A percentile compares a stretch with the other conserved stretches of the same genome.
Evolutionary conservation across 2,113 vertebrate genomes (phyloP).

Genomic region (Meles meles): DNA sequence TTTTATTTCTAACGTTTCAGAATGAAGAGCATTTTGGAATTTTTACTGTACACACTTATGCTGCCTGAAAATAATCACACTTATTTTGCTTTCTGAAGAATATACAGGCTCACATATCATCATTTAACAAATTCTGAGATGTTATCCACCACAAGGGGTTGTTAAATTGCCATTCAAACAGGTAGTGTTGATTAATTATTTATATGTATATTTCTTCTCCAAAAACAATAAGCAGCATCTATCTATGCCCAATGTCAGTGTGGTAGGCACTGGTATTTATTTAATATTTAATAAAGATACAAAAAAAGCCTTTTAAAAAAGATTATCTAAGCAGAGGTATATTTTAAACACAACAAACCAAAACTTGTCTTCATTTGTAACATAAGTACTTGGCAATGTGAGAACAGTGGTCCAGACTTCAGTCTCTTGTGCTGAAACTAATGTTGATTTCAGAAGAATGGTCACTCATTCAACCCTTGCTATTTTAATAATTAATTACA

Average conservation of each 20-base stretch:
- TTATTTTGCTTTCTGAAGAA: neutral
- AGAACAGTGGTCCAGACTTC: neutral
- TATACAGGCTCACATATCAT: neutral
- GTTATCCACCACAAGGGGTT: neutral
- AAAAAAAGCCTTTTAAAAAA: neutral
- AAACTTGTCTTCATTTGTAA: neutral
- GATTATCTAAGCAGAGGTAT: neutral
- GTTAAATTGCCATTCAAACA: neutral
- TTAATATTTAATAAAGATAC: neutral
- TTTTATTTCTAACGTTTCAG: neutral
- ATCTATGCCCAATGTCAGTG: neutral
- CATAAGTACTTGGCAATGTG: neutral
- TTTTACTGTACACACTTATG: neutral
- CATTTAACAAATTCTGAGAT: neutral
- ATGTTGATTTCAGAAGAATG: neutral
- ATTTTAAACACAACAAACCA: neutral
- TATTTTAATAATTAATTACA: neutral
- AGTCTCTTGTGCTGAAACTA: neutral
- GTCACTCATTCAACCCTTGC: neutral
- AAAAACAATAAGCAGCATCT: neutral
- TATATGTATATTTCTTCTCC: fast-evolving
- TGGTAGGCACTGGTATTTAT: neutral
- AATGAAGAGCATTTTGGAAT: neutral
- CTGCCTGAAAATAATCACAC: neutral
- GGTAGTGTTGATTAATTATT: neutral